Evolutionary conservation across 2,888 invertebrate genomes (phyloP).

Genomic region (Drosophila maculinotata): DNA sequence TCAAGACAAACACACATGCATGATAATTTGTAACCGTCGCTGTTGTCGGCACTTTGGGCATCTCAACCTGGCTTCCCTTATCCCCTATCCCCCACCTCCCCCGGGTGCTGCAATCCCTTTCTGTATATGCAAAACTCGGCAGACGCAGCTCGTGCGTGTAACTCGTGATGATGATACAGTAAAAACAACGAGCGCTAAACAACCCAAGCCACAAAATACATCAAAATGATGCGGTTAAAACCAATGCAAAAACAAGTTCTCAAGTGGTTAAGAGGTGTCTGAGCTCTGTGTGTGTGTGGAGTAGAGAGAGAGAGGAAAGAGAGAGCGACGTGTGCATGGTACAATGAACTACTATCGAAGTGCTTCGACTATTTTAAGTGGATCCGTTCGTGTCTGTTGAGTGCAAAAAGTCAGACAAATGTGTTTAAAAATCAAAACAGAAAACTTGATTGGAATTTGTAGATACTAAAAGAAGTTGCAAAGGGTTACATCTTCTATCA

Average conservation of each 20-base stretch:
- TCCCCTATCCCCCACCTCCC: not conserved
- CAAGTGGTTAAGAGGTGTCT: conserved; percentile 57
- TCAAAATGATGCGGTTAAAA: conserved; percentile 81
- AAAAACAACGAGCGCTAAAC: conserved; percentile 63
- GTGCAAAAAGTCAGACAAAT: conserved; percentile 61
- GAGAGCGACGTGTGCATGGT: conserved; percentile 33
- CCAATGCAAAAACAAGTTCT: conserved; percentile 72
- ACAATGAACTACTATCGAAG: conserved; percentile 75
- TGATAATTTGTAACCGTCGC: conserved; percentile 72
- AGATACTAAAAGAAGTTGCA: conserved; percentile 11
- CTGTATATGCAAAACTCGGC: conserved; percentile 56
- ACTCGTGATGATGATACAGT: conserved; percentile 71
- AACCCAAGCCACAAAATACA: conserved; percentile 79
- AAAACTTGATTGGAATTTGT: conserved; percentile 36
- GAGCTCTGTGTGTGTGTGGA: conserved; percentile 17
- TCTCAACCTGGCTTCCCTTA: not conserved
- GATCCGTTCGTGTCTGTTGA: conserved; percentile 27
- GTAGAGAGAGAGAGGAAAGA: not conserved
- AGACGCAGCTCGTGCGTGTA: conserved; percentile 79
- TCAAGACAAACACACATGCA: conserved; percentile 63
- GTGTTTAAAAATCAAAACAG: conserved; percentile 57
- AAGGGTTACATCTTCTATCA: not conserved
- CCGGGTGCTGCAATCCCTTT: conserved; percentile 11
- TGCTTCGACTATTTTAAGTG: conserved; percentile 62
- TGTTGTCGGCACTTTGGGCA: conserved; percentile 72